phyloP scores from a whole-genome alignment of 2,113 vertebrate species.

The Plecotus auritus region DNA sequence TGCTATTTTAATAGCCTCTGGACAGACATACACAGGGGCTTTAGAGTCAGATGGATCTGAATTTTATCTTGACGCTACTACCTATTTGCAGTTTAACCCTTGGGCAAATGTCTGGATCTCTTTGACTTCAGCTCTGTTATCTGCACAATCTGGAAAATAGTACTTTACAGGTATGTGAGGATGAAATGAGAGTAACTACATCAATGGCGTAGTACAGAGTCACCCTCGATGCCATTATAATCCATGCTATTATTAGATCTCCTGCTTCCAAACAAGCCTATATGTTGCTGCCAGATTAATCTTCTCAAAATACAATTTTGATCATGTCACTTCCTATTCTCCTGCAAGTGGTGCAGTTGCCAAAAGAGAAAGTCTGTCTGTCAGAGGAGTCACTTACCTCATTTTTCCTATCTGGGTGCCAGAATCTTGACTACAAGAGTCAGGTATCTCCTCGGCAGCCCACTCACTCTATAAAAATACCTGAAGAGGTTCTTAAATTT shows the following conservation, averaged over 20 bases:
- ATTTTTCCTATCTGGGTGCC: constrained; percentile 64
- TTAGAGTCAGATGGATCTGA: neutral
- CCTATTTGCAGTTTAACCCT: constrained; percentile 8
- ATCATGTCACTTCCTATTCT: constrained; percentile 49
- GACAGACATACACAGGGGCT: neutral
- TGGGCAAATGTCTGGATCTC: constrained; percentile 20
- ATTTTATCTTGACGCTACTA: constrained; percentile 36
- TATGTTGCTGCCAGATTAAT: constrained; percentile 19
- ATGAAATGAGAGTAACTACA: neutral
- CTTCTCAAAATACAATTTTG: constrained; percentile 42
- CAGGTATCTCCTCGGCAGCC: constrained; percentile 29
- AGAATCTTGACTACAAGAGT: constrained; percentile 41
- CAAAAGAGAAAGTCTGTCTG: constrained; percentile 34
- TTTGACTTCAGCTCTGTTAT: constrained; percentile 41
- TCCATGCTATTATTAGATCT: neutral
- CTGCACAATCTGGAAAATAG: neutral
- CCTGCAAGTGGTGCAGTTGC: constrained; percentile 6
- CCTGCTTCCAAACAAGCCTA: neutral
- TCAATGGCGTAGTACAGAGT: neutral
- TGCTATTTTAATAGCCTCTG: neutral
- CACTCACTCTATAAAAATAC: constrained; percentile 64
- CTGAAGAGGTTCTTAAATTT: constrained; percentile 39
- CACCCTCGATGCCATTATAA: neutral
- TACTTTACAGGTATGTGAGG: neutral
- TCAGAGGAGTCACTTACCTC: constrained; percentile 40